Conservation (phyloP, 2,888 invertebrate genomes). For the Suillia variegata region DNA sequence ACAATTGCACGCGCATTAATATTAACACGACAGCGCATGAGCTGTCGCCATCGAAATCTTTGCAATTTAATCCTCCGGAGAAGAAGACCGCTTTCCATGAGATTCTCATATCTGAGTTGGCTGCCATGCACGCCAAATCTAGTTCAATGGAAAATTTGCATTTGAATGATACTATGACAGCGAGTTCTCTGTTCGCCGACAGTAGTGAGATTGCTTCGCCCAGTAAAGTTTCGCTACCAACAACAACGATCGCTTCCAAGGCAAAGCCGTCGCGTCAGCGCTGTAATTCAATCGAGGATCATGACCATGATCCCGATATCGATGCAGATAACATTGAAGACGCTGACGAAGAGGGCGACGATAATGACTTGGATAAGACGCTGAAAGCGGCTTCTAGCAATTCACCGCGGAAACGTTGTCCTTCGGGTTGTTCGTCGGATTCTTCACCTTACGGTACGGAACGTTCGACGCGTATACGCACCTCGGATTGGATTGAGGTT, state of each 20-base stretch:
- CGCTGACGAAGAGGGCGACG: conserved; percentile 46
- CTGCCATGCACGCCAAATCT: conserved; percentile 66
- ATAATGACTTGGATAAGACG: conserved; percentile 43
- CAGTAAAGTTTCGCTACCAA: neutral
- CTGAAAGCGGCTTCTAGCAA: conserved; percentile 35
- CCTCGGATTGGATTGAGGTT: conserved; percentile 66
- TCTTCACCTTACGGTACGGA: conserved; percentile 60
- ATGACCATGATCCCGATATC: conserved; percentile 41
- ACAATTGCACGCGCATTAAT: conserved; percentile 52
- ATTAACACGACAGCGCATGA: conserved; percentile 12
- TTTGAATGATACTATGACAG: conserved; percentile 38
- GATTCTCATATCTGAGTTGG: conserved; percentile 72
- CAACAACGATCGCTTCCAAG: conserved; percentile 7
- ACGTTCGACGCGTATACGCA: conserved; percentile 57
- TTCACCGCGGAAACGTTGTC: conserved; percentile 52
- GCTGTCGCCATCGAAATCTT: neutral
- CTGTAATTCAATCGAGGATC: conserved; percentile 45
- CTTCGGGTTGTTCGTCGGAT: conserved; percentile 60
- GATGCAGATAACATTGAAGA: conserved; percentile 53
- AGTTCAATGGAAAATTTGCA: conserved; percentile 56
- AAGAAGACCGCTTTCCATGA: conserved; percentile 66
- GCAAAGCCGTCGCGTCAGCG: conserved; percentile 35
- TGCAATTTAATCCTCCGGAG: conserved; percentile 42
- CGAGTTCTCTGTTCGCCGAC: conserved; percentile 4
- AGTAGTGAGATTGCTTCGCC: neutral